A percentile compares a stretch with the other conserved stretches of the same genome.
Conservation (phyloP, 1,140 invertebrate species). For the Coenobita brevimanus region DNA sequence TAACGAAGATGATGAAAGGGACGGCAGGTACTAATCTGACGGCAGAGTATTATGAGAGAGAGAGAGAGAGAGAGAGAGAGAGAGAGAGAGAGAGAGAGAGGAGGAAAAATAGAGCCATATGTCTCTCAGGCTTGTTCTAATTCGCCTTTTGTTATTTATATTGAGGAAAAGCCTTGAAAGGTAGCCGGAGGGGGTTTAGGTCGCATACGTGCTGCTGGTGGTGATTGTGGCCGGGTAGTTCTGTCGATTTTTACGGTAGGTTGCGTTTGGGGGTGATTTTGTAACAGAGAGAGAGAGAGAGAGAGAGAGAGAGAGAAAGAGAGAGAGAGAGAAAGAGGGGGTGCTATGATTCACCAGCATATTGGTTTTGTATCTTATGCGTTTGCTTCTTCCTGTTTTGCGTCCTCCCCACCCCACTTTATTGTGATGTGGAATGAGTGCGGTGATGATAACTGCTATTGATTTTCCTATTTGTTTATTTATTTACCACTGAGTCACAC, state of each 20-base stretch:
- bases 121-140: background rate
- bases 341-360: background rate
- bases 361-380: background rate
- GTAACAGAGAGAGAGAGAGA: background rate
- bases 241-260: background rate
- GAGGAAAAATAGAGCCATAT: background rate
- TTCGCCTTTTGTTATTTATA: constrained; percentile 23
- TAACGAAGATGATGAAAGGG: too few relatives aligned
- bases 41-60: too few relatives aligned
- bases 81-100: background rate
- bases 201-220: too few relatives aligned
- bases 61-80: background rate
- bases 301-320: background rate
- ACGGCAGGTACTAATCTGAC: too few relatives aligned
- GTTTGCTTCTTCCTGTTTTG: background rate
- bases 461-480: too few relatives aligned
- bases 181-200: too few relatives aligned
- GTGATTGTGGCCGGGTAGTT: too few relatives aligned
- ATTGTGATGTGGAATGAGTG: too few relatives aligned
- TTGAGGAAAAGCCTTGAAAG: constrained; percentile 21
- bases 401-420: too few relatives aligned
- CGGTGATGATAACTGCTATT: too few relatives aligned
- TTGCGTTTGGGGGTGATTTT: background rate
- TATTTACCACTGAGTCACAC: too few relatives aligned
- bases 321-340: background rate